Evolutionary conservation across 1,140 invertebrate genomes (phyloP), one percentile per base, ranked within the genome.

Genomic region (Aphelenchoides fujianensis): DNA sequence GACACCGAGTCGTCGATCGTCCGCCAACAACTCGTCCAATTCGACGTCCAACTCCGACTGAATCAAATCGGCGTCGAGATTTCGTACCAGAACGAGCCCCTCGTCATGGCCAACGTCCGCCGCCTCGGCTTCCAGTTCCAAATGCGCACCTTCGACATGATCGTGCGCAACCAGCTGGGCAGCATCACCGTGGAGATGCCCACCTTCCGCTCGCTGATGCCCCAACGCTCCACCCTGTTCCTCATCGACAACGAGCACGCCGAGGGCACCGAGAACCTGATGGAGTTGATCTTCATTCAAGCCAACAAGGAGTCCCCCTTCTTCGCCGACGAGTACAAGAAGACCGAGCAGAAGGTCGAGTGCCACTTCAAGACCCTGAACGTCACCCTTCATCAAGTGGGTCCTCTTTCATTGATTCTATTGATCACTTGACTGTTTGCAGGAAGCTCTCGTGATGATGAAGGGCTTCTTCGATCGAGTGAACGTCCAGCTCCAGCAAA

Each of bases 231-330:
- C 70, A 77, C 81, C 69, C 41, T 76, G n/a, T 70, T 59, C 75
- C 63, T 82, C 12, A 79, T 82, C 69, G 79, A 81, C 63, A 83
- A 81, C 68, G 34, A 41, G 19, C 64, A 72, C 12, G 19, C 55
- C 0, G 74, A 84, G 35, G 73, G 77, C 27, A 73, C 69, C 23
- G 71, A 27, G 19, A 31, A 76, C 23, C 37, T 57, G 30, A 55
- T 79, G 35, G 19, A 61, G 34, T 34, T 63, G 36, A 3, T 0
- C 59, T 77, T 71, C 74, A 30, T 74, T 12, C 68, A 87, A 90
- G 91, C 92, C 0, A 89, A 95, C 79, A 91, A 90, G 79, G 89
- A 89, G 71, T 91, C 90, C 32, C 92, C 93, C 2, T 92, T 94
- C 77, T 95, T 97, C 81, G 87, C 86, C 69, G 90, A 90, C 3